Conservation (phyloP, 2,797 vertebrate species). For the Novumbra hubbsi region DNA sequence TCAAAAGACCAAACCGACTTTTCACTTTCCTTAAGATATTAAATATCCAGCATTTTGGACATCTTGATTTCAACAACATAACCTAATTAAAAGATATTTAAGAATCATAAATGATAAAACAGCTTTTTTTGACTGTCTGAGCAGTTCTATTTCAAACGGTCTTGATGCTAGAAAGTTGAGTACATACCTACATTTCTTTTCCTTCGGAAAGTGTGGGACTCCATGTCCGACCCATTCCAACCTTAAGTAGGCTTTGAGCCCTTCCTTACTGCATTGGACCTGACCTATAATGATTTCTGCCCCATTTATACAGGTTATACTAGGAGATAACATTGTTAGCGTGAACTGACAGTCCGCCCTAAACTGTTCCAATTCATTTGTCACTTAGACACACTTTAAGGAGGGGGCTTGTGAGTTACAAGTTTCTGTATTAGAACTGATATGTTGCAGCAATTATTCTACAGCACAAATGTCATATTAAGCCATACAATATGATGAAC, state of each 20-base stretch:
- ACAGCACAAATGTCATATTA: not conserved
- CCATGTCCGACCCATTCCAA: constrained; percentile 72
- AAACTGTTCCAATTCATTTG: constrained; percentile 58
- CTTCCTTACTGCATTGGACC: constrained; percentile 27
- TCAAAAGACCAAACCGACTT: not conserved
- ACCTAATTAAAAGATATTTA: not conserved
- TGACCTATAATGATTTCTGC: constrained; percentile 41
- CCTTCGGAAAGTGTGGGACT: constrained; percentile 68
- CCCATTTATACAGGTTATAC: constrained; percentile 71
- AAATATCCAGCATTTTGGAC: not conserved
- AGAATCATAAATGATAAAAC: not conserved
- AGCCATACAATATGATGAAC: not conserved
- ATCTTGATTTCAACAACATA: not conserved
- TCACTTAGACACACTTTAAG: constrained; percentile 25
- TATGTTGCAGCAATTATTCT: not conserved
- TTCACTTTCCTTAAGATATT: not conserved
- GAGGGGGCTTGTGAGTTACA: constrained; percentile 16
- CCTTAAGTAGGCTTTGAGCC: constrained; percentile 43
- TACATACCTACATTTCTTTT: constrained; percentile 78
- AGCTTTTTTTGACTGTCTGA: not conserved
- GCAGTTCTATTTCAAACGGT: not conserved
- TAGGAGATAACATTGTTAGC: constrained; percentile 67
- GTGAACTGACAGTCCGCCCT: constrained; percentile 63
- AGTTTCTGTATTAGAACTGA: not conserved
- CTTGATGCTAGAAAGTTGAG: constrained; percentile 32